A percentile compares a stretch with the other conserved stretches of the same genome.
phyloP scores from a whole-genome alignment of 1,140 invertebrate species.

The Drosophila rhopaloa region DNA sequence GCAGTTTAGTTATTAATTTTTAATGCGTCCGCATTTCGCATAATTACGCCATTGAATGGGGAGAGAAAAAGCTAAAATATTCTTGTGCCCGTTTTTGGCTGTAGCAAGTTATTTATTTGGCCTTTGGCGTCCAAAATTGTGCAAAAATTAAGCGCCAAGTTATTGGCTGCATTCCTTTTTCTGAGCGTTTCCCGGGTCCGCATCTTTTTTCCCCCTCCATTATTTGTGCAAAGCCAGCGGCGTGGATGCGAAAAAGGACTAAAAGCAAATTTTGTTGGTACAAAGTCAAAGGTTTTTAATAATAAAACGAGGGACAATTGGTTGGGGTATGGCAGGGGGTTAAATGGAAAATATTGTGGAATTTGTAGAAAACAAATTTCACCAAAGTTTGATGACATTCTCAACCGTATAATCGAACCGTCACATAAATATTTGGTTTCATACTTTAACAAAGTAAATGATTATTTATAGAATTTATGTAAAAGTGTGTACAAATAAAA shows the following conservation, averaged over 20 bases:
- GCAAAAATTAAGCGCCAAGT: constrained; percentile 52
- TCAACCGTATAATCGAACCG: background rate
- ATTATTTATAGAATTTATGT: too few relatives aligned
- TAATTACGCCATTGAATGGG: constrained; percentile 41
- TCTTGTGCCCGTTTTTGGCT: constrained; percentile 36
- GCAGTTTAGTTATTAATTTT: constrained; percentile 64
- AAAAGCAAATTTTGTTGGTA: constrained; percentile 34
- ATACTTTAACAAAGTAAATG: too few relatives aligned
- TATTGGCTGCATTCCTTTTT: constrained; percentile 40
- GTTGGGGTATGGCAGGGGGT: background rate
- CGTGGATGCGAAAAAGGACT: constrained; percentile 20
- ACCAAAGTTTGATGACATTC: background rate
- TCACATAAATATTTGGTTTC: too few relatives aligned
- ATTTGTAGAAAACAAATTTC: background rate
- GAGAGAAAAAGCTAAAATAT: constrained; percentile 32
- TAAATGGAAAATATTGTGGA: background rate
- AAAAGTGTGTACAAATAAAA: too few relatives aligned
- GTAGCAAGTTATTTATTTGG: constrained; percentile 57
- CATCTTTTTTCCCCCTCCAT: background rate
- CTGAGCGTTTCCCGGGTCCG: background rate
- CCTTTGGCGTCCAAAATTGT: constrained; percentile 45
- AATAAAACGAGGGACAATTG: constrained; percentile 34
- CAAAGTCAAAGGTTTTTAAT: constrained; percentile 54
- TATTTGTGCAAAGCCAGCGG: constrained; percentile 37
- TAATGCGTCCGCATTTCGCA: constrained; percentile 59